Base-by-base conservation (phyloP, 2,113 vertebrate genomes). In the Scytalopus superciliaris region DNA sequence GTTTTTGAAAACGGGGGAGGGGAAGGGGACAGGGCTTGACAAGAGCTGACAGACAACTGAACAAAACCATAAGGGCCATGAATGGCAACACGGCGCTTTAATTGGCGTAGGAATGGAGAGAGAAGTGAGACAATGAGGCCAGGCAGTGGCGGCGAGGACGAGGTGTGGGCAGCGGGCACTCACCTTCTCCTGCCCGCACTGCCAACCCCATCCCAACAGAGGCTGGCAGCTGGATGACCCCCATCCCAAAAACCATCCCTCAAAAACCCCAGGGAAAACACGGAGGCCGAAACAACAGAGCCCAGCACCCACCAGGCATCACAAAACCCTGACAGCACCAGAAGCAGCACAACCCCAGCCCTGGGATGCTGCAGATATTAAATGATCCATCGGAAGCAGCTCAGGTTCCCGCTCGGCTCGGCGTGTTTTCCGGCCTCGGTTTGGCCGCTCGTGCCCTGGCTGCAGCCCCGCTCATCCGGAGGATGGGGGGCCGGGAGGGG, bases 11-110 rank as follows among this genome's bases (percentile, higher is more conserved):
- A 63, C 10, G 95, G 92, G 95, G 94, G 92, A 95, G 96, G 94
- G 95, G 93, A 84, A 90, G 76, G 92, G 88, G 92, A 94, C 93
- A 87, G 95, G 53, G 93, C 94, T 89, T 96, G 97, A 97, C 92
- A 93, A 96, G 96, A 95, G 94, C 93, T 96, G 95, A 97, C 95
- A 95, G 94, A 96, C 96, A 96, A 94, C 92, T 74, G 95, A 96
- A 97, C 95, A 97, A 96, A 96, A 95, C 95, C 94, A 96, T 93
- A 94, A 93, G 97, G 95, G 89, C 92, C 86, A 92, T 96, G 96
- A 97, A 96, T 97, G 96, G 94, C 96, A 95, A 93, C 93, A 62
- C 52, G 37, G 92, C 73, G 22, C 94, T 94, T 95, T 97, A 96
- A 96, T 94, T 94, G 96, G 97, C 86, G 35, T 37, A 80, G 94